Base-by-base conservation (phyloP, 2,113 vertebrate genomes). In the Cromileptes altivelis region DNA sequence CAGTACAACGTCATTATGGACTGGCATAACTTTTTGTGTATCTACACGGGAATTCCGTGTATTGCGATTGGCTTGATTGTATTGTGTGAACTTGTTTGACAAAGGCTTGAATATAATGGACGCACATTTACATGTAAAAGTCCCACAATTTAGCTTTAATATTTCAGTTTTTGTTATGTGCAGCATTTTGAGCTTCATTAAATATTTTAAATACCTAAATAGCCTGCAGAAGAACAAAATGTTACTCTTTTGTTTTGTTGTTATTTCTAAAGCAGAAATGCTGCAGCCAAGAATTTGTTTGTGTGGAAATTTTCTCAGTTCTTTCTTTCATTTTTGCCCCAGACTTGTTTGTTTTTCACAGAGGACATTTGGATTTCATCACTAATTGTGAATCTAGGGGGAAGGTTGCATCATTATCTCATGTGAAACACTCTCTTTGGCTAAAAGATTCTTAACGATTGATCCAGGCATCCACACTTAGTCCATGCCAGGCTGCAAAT, bases 321-420 rank as follows among this genome's bases (percentile, higher is more conserved):
- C 55, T 33, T 42, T 67, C 25, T 75, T 61, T 57, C 14, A 47
- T 60, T 89, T 85, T 88, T 75, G 25, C 80, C 62, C 70, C 75
- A 78, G 81, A 91, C 58, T 53, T 88, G 80, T 88, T 94, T 92
- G 53, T 82, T 88, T 85, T 57, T 83, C 75, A 53, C 63, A 63
- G 42, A 82, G 60, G 52, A 89, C 81, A 90, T 92, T 91, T 92
- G 81, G 87, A 88, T 90, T 68, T 80, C 53, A 75, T 87, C 84
- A 86, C 53, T 81, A 27, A 37, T 21, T 67, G 27, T 85, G 71
- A 88, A 88, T 71, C 55, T 77, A 63, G 42, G 69, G 52, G 60
- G 52, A 70, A n/a, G 10, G 30, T 91, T 90, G 79, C 92, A 84
- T 94, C 87, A 89, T 55, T n/a, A 62, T 85, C 37, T 88, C 79